phyloP scores from a whole-genome alignment of 2,797 vertebrate genomes.

The Poecilia gillii region DNA sequence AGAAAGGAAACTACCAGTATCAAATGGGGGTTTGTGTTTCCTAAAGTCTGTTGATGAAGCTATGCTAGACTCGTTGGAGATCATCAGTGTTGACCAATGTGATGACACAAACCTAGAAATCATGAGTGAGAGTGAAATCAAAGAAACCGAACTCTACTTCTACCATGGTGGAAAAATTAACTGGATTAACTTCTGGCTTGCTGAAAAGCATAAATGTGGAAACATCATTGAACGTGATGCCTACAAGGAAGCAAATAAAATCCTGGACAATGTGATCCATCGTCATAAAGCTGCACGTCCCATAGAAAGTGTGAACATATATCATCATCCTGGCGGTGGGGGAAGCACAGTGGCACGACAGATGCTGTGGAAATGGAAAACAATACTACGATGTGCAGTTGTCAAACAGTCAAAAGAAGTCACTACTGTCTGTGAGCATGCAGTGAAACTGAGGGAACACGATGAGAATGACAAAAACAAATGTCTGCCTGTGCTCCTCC shows the following conservation, averaged over 20 bases:
- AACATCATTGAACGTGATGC: neutral
- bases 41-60: neutral
- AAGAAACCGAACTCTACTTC: neutral
- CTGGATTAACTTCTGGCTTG: slow-evolving; percentile 52
- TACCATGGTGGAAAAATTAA: slow-evolving; percentile 53
- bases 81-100: rapidly evolving
- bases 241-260: neutral
- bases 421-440: neutral
- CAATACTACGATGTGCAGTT: slow-evolving; percentile 2
- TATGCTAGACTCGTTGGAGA: neutral
- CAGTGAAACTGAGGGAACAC: neutral
- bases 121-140: neutral
- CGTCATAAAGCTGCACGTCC: neutral
- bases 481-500: neutral
- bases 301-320: slow-evolving; percentile 2
- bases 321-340: slow-evolving; percentile 55
- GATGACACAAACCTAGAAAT: neutral
- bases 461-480: neutral
- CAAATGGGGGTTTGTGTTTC: slow-evolving; percentile 1
- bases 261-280: neutral
- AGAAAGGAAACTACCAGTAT: slow-evolving; percentile 26
- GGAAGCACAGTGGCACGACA: slow-evolving; percentile 1
- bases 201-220: slow-evolving; percentile 4
- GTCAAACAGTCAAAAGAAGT: slow-evolving; percentile 6
- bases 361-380: neutral